A percentile compares a stretch with the other conserved stretches of the same genome.
Conservation (phyloP, 2,797 vertebrate genomes). For the Trematomus bernacchii region DNA sequence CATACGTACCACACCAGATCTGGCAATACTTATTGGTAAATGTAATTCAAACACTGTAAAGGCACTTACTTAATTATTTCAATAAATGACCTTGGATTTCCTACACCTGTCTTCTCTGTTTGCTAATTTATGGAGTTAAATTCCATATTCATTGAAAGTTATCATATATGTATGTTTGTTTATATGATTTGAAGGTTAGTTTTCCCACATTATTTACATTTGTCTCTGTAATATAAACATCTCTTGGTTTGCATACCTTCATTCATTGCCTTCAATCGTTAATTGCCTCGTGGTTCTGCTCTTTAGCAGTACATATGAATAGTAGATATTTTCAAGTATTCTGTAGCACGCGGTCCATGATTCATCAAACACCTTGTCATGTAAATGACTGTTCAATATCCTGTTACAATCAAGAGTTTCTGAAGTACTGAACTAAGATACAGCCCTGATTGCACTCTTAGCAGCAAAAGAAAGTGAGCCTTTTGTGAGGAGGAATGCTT, state of each 20-base stretch:
- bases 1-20: neutral
- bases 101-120: neutral
- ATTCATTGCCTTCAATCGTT: neutral
- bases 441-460: constrained; percentile 13
- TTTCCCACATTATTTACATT: neutral
- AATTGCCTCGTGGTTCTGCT: neutral
- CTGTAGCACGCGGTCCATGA: constrained; percentile 9
- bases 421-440: constrained; percentile 17
- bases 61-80: constrained; percentile 6
- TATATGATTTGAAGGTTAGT: neutral
- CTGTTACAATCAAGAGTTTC: constrained; percentile 11
- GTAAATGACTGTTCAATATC: constrained; percentile 15
- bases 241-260: neutral
- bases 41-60: neutral
- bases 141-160: neutral
- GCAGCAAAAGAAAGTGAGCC: constrained; percentile 40
- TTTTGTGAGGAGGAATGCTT: constrained; percentile 47
- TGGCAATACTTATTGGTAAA: neutral
- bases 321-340: neutral
- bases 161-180: neutral
- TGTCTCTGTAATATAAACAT: neutral
- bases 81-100: neutral
- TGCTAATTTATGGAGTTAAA: constrained; percentile 2
- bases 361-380: constrained; percentile 10
- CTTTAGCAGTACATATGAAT: neutral